Percentiles rank a stretch among this genome's conserved stretches.
Evolutionary conservation across 2,888 invertebrate genomes (phyloP).

Genomic region (Ashinkailepas kermadecensis): DNA sequence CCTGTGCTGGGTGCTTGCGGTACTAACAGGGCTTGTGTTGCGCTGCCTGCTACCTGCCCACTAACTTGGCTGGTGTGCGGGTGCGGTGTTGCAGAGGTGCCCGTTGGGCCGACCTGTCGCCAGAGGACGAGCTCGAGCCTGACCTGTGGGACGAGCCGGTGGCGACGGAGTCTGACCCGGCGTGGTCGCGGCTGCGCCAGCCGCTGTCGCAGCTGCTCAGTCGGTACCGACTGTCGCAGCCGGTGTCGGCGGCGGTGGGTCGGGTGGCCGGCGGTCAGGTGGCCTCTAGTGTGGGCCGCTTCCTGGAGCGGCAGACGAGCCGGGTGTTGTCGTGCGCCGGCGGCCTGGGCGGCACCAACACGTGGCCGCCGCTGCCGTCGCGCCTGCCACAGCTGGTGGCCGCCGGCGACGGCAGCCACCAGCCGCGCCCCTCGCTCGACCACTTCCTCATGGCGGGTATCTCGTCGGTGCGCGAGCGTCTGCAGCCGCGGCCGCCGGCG

Average conservation of each 20-base stretch:
- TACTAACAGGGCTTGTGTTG: not conserved
- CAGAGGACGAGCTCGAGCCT: not conserved
- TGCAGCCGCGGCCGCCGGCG: slow-evolving; percentile 28
- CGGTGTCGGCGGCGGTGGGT: not conserved
- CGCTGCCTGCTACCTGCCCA: not conserved
- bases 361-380: slow-evolving; percentile 24
- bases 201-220: slow-evolving; percentile 4
- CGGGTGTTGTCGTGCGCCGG: slow-evolving; percentile 14
- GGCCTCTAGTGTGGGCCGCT: slow-evolving; percentile 7
- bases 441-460: slow-evolving; percentile 28
- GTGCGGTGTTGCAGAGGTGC: not conserved
- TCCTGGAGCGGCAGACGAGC: slow-evolving; percentile 13
- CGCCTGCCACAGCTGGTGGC: slow-evolving; percentile 23
- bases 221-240: slow-evolving; percentile 8
- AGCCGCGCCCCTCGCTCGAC: slow-evolving; percentile 25
- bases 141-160: not conserved
- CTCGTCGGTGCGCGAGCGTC: slow-evolving; percentile 25
- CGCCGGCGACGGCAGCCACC: slow-evolving; percentile 26
- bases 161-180: not conserved
- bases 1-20: not conserved
- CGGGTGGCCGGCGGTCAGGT: not conserved
- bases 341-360: not conserved
- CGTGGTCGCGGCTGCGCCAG: slow-evolving; percentile 2
- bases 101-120: not conserved
- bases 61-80: not conserved